Base-by-base conservation (phyloP, 1,140 invertebrate genomes). In the Drosophila lowei region DNA sequence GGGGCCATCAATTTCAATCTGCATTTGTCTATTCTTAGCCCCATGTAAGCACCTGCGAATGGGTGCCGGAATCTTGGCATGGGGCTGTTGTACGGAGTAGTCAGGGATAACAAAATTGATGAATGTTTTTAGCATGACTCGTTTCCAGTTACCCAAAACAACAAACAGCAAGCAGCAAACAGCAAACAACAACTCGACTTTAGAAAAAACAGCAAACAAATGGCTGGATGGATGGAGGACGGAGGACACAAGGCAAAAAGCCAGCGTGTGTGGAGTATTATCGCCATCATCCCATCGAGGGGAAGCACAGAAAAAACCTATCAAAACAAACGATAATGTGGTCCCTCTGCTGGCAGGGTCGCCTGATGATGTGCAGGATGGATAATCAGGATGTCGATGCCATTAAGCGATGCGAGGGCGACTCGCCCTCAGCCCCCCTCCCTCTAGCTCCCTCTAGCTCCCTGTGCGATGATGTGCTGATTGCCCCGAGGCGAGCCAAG, bases 261-360 rank as follows among this genome's bases (percentile, higher is more conserved):
- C 43, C 41, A 57, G 43, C 43, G 60, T 73, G 71, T 74, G 71
- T 57, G 70, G 34, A 53, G 53, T 13, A 38, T 38, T 38, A 38
- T 38, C 34, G 34, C 34, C 25, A 55, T 65, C 64, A 73, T 72
- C 68, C 52, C 46, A 48, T 11, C 28, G 34, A 50, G 46, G 58
- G 41, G 44, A n/a, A 28, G 28, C 9, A 66, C 41, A 15, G 41
- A 55, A 68, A 55, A 85, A 85, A 86, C 70, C 83, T 71, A 86
- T 86, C 83, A 86, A 86, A 88, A 88, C 71, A 78, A 88, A 86
- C 81, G 81, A 86, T 86, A 88, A 86, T 88, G 79, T 74, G 53
- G 61, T 56, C 38, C 52, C 43, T 52, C 42, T 18, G 23, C 43
- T 62, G 44, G 30, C 55, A 30, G 42, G 63, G 30, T 50, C 47